phyloP scores from a whole-genome alignment of 1,140 invertebrate species.

The Hypsibius dujardini region DNA sequence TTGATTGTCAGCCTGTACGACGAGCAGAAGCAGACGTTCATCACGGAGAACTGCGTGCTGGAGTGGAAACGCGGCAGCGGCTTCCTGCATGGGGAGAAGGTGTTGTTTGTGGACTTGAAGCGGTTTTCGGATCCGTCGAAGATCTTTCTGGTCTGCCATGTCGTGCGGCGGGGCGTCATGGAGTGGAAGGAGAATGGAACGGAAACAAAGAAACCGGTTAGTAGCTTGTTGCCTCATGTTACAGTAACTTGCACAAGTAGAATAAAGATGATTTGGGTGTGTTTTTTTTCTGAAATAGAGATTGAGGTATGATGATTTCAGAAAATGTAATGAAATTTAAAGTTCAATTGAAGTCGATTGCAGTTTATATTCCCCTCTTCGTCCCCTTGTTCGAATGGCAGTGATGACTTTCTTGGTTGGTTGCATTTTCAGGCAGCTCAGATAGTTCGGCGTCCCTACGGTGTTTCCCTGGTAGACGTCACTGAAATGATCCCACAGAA shows the following conservation, averaged over 20 bases:
- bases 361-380: background rate
- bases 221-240: constrained; percentile 34
- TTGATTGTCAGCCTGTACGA: constrained; percentile 62
- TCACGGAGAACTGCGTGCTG: constrained; percentile 28
- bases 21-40: constrained; percentile 43
- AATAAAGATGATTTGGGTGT: too few relatives aligned
- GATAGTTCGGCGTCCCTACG: background rate
- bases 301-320: too few relatives aligned
- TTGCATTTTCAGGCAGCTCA: too few relatives aligned
- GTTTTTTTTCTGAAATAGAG: constrained; percentile 31
- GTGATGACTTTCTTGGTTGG: too few relatives aligned
- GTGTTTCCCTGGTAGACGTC: background rate
- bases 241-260: too few relatives aligned
- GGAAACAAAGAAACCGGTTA: constrained; percentile 12
- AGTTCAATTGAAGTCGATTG: background rate
- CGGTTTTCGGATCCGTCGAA: background rate
- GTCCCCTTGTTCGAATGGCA: background rate
- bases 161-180: constrained; percentile 63
- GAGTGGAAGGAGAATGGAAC: constrained; percentile 49
- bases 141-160: constrained; percentile 71
- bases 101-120: constrained; percentile 1
- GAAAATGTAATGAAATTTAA: too few relatives aligned
- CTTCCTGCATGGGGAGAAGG: background rate
- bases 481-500: background rate
- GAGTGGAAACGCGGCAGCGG: background rate